phyloP scores from a whole-genome alignment of 1,140 invertebrate species.

The Hylaeus volcanicus region DNA sequence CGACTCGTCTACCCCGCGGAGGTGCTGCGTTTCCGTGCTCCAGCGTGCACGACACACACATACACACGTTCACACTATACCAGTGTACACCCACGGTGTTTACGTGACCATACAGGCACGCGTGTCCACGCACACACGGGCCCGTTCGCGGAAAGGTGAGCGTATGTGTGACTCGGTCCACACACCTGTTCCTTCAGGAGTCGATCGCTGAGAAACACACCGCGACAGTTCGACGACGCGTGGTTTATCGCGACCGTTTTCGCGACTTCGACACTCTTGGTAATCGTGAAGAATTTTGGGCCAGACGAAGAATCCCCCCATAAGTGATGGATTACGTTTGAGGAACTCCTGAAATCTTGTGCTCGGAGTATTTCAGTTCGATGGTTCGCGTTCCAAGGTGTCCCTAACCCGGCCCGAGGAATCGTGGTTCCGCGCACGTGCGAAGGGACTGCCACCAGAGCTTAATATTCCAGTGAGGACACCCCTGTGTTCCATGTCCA shows the following conservation, averaged over 20 bases:
- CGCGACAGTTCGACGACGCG: conserved; percentile 36
- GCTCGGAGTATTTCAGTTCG: too few species aligned
- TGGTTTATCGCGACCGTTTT: conserved; percentile 16
- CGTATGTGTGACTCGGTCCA: conserved; percentile 8
- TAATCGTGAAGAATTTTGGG: too few species aligned
- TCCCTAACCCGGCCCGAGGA: too few species aligned
- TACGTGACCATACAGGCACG: neutral
- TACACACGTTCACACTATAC: conserved; percentile 24
- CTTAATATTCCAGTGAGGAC: too few species aligned
- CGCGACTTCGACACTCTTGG: too few species aligned
- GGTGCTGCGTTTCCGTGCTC: conserved; percentile 61
- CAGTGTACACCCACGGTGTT: conserved; percentile 4
- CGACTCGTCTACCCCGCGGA: conserved; percentile 75
- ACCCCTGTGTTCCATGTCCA: too few species aligned
- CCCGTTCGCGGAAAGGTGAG: neutral
- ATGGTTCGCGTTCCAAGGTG: too few species aligned
- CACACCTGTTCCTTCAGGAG: conserved; percentile 54
- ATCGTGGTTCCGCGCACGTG: too few species aligned
- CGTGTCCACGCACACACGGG: neutral
- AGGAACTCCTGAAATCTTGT: too few species aligned
- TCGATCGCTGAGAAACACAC: neutral
- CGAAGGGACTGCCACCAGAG: too few species aligned
- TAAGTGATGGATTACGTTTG: too few species aligned
- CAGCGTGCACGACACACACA: conserved; percentile 40
- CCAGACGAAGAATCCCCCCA: too few species aligned